These are phyloP conservation scores for Enteromius fasciolatus DNA, from an alignment of 2,797 vertebrate species.

Conservation along the genomic window DNA sequence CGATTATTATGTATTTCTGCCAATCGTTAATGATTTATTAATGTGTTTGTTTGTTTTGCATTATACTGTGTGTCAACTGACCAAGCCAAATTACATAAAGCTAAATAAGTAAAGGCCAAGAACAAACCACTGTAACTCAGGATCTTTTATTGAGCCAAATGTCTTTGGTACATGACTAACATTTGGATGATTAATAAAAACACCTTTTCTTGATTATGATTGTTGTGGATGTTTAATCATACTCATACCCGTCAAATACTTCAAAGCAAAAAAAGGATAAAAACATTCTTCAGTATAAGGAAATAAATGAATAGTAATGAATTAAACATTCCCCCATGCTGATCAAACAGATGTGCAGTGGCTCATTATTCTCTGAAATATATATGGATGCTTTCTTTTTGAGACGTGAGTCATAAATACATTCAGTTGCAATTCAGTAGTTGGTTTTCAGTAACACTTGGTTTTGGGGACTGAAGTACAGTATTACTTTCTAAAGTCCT, in stretches of 20 bases:
- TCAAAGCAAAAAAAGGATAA: not conserved
- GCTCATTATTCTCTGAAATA: not conserved
- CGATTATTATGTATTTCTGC: not conserved
- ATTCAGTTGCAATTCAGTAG: not conserved
- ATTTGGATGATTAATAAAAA: constrained; percentile 34
- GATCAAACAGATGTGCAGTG: not conserved
- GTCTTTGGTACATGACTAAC: constrained; percentile 19
- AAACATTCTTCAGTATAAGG: not conserved
- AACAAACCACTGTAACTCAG: not conserved
- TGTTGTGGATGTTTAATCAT: not conserved
- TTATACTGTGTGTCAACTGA: constrained; percentile 29
- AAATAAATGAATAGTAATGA: not conserved
- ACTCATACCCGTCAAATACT: not conserved
- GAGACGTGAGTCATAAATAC: not conserved
- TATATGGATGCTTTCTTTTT: constrained; percentile 6
- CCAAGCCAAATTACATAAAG: constrained; percentile 11
- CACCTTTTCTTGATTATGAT: not conserved
- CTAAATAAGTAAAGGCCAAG: constrained; percentile 9
- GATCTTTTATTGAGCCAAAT: constrained; percentile 35
- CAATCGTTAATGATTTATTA: constrained; percentile 9
- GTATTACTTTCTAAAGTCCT: not conserved
- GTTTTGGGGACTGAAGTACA: not conserved
- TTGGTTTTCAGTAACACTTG: not conserved
- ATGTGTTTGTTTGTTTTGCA: constrained; percentile 13
- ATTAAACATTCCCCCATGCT: not conserved